Evolutionary conservation across 2,888 invertebrate species (phyloP), one percentile per base, ranked within the genome.

Genomic region (Tuta absoluta): DNA sequence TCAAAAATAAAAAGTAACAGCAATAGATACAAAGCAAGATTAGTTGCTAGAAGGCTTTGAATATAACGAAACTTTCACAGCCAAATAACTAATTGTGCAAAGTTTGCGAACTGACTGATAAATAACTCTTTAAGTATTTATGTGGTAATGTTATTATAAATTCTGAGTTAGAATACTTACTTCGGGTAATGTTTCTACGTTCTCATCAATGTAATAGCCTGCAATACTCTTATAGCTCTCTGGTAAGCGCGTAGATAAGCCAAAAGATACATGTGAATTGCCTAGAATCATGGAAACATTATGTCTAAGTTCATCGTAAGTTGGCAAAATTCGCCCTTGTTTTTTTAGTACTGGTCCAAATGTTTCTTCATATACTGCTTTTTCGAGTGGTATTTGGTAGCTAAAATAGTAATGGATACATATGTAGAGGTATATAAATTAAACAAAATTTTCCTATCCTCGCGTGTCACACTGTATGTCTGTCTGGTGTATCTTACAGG

Each of bases 121-220:
- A n/a, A n/a, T n/a, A n/a, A n/a, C n/a, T n/a, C n/a, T n/a, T n/a
- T n/a, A n/a, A n/a, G n/a, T n/a, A n/a, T n/a, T n/a, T n/a, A n/a
- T n/a, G n/a, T n/a, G n/a, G n/a, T n/a, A n/a, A n/a, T n/a, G n/a
- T n/a, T n/a, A n/a, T n/a, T n/a, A n/a, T n/a, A n/a, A n/a, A n/a
- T n/a, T n/a, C n/a, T n/a, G 23, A 41, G 14, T n/a, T n/a, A 37
- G 37, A 41, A 19, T 14, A 65, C 62, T 66, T 72, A 86, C 86
- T 71, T 75, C 68, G 19, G 85, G 80, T n/a, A 88, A 76, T 4
- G 85, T 81, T 37, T 72, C 70, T 0, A 77, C 65, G 0, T 78
- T 67, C n/a, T 24, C 67, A 19, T 79, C 74, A 41, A 88, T 81
- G 65, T 87, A 86, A 64, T 84, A 87, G 14, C 88, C 88, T 53